Evolutionary conservation across 2,797 vertebrate genomes (phyloP), one percentile per base, ranked within the genome.

Genomic region (Synaphobranchus kaupii): DNA sequence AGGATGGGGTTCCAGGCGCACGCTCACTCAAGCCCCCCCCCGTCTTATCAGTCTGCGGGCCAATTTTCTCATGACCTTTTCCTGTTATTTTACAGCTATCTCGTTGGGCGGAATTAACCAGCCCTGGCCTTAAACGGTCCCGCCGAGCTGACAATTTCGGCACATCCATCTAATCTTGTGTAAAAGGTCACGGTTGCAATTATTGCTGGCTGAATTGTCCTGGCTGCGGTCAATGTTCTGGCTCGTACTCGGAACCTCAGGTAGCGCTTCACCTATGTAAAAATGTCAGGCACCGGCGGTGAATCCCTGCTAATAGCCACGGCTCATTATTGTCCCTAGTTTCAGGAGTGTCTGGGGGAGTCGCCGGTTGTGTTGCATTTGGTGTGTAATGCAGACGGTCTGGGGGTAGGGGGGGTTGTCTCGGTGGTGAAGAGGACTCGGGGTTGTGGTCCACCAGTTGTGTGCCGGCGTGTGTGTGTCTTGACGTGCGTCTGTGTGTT

Each of bases 131-230:
- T 28, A 34, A 84, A 84, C 54, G 48, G 60, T 54, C 85, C 20
- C 82, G 12, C 48, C 25, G 63, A 82, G 84, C 39, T 25, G 39
- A 31, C 58, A 80, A 66, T 88, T 88, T 82, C 17, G 76, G 66
- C 73, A 66, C 63, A 68, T 54, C 15, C 31, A 39, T 68, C 47
- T 87, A 80, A 85, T 82, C 82, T 68, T 52, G 25, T 50, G 44
- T 9, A 44, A 85, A 88, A 85, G 87, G 87, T 88, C 84, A 81
- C 73, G 7, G 56, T 48, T 39, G 56, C 76, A 50, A 52, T 80
- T 48, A 48, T n/a, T 31, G 39, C n/a, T 9, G 10, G 47, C 28
- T 54, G 52, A 58, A 84, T 84, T 22, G 20, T 84, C 13, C 52
- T 4, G 25, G 47, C 60, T 34, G 39, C 34, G 10, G 8, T n/a